Evolutionary conservation across 2,888 invertebrate species (phyloP).

Genomic region (Mamestra brassicae): DNA sequence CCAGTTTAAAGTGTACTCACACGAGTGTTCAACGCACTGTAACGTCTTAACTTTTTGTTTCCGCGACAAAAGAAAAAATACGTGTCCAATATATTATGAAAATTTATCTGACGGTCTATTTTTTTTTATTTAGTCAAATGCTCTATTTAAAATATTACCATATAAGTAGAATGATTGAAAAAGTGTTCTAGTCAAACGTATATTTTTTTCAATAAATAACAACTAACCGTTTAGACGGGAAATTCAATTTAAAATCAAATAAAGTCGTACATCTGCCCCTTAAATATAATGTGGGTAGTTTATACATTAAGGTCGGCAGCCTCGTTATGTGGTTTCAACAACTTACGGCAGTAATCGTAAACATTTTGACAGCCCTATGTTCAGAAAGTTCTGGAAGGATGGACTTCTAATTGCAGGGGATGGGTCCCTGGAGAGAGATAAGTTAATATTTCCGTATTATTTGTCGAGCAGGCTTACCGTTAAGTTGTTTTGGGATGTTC

Average conservation of each 20-base stretch:
- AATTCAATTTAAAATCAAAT: not conserved
- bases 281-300: constrained; percentile 71
- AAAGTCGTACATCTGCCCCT: not conserved
- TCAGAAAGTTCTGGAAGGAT: constrained; percentile 59
- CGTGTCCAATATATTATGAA: too few species aligned
- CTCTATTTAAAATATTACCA: too few species aligned
- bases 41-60: too few species aligned
- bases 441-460: constrained; percentile 47
- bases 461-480: constrained; percentile 23
- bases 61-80: too few species aligned
- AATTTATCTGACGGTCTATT: too few species aligned
- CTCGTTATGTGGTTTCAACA: constrained; percentile 71
- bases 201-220: too few species aligned
- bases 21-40: too few species aligned
- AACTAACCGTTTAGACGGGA: not conserved
- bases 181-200: too few species aligned
- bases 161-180: too few species aligned
- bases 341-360: constrained; percentile 71
- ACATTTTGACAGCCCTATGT: constrained; percentile 68
- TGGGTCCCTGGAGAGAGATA: constrained; percentile 44
- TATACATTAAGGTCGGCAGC: constrained; percentile 66
- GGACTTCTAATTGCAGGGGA: constrained; percentile 58
- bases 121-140: too few species aligned
- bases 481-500: constrained; percentile 22
- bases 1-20: too few species aligned